A percentile compares a stretch with the other conserved stretches of the same genome.
Evolutionary conservation across 2,113 vertebrate species (phyloP).

Genomic region (Donacobius atricapilla): DNA sequence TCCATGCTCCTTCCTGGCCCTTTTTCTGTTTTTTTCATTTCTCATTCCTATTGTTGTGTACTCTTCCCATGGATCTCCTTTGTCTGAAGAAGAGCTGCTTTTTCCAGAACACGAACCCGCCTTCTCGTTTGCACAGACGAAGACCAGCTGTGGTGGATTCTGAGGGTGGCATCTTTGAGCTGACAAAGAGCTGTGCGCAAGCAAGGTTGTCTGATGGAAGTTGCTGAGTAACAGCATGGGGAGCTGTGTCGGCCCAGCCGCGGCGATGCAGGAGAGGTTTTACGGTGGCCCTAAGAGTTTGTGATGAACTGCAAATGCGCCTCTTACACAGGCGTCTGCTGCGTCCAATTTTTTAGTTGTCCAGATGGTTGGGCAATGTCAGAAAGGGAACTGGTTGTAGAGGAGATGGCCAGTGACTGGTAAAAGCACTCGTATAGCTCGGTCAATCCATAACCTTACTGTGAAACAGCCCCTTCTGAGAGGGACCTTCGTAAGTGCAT

Average conservation of each 20-base stretch:
- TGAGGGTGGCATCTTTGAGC: slow-evolving; percentile 46
- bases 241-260: slow-evolving; percentile 48
- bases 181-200: slow-evolving; percentile 19
- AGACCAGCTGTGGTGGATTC: slow-evolving; percentile 60
- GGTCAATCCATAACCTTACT: slow-evolving; percentile 49
- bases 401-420: slow-evolving; percentile 38
- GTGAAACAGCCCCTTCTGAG: slow-evolving; percentile 41
- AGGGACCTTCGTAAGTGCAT: slow-evolving; percentile 45
- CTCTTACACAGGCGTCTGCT: slow-evolving; percentile 16
- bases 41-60: slow-evolving; percentile 74
- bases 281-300: slow-evolving; percentile 31
- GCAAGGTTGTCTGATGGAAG: slow-evolving; percentile 39
- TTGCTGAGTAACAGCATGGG: slow-evolving; percentile 54
- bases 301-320: neutral
- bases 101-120: slow-evolving; percentile 63
- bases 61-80: slow-evolving; percentile 73
- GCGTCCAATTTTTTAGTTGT: slow-evolving; percentile 4
- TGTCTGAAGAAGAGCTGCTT: slow-evolving; percentile 75
- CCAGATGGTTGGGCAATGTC: slow-evolving; percentile 4
- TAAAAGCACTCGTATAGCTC: slow-evolving; percentile 28
- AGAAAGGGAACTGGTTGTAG: slow-evolving; percentile 28
- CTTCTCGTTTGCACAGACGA: slow-evolving; percentile 57
- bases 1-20: slow-evolving; percentile 59
- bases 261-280: slow-evolving; percentile 35
- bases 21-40: slow-evolving; percentile 71